Evolutionary conservation across 2,113 vertebrate species (phyloP).

Genomic region (Strix uralensis): DNA sequence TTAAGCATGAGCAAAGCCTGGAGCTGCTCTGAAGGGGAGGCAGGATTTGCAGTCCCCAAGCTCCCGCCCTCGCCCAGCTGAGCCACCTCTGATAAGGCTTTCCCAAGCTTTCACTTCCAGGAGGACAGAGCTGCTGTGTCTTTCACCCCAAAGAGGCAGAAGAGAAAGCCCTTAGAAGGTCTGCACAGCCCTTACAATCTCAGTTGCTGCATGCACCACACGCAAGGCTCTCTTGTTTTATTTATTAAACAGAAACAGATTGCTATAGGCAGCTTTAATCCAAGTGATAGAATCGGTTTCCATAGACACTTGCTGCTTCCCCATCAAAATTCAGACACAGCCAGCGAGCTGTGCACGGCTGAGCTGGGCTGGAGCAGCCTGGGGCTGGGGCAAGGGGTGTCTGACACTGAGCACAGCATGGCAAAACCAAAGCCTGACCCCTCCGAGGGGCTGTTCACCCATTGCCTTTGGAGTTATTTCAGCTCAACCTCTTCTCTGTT

Average conservation of each 20-base stretch:
- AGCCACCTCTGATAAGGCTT: neutral
- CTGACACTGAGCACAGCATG: accelerated
- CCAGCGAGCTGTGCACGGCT: neutral
- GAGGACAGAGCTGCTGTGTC: neutral
- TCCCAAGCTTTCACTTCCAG: neutral
- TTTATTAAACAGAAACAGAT: conserved; percentile 37
- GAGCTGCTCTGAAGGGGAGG: neutral
- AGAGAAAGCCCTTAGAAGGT: neutral
- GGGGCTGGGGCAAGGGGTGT: neutral
- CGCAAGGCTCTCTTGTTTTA: neutral
- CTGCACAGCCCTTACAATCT: neutral
- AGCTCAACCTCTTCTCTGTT: neutral
- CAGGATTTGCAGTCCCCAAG: neutral
- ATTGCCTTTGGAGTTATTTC: neutral
- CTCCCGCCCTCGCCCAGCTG: neutral
- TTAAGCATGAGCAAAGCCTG: accelerated
- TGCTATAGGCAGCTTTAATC: conserved; percentile 32
- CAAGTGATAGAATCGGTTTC: neutral
- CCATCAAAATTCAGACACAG: neutral
- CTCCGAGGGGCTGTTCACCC: neutral
- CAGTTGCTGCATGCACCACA: neutral
- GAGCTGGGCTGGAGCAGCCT: neutral
- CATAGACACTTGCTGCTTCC: conserved; percentile 22
- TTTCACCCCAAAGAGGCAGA: neutral
- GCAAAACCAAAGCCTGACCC: neutral